Conservation (phyloP, 2,113 vertebrate genomes). For the Oncorhynchus keta region DNA sequence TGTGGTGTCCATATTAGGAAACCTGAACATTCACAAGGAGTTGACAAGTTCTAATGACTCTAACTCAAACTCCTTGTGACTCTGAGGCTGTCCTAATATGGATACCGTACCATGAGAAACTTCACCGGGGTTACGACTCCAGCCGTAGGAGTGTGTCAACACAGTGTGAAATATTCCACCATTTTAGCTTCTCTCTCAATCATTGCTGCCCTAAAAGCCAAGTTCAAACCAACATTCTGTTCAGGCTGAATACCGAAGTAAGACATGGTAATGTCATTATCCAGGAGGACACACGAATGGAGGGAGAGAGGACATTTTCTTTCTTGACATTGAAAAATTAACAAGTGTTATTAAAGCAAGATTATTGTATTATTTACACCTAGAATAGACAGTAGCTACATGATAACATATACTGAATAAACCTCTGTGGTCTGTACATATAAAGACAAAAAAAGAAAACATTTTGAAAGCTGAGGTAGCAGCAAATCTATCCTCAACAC, state of each 20-base stretch:
- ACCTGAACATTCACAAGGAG: too few species aligned
- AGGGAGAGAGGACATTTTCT: constrained; percentile 22
- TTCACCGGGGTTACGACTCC: neutral
- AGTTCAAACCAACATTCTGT: constrained; percentile 60
- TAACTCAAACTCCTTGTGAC: too few species aligned
- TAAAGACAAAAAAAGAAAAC: neutral
- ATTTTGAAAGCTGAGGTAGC: neutral
- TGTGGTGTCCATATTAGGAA: too few species aligned
- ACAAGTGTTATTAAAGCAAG: neutral
- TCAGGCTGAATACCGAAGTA: constrained; percentile 38
- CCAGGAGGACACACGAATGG: constrained; percentile 20
- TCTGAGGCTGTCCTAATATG: too few species aligned
- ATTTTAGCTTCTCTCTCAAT: constrained; percentile 44
- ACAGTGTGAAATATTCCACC: constrained; percentile 45
- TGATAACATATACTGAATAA: too few species aligned
- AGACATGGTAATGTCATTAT: constrained; percentile 67
- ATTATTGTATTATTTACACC: too few species aligned
- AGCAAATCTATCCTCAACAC: neutral
- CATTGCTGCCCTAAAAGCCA: constrained; percentile 32
- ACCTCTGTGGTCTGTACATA: constrained; percentile 14
- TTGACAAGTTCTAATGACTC: too few species aligned
- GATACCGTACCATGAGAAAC: neutral
- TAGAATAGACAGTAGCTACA: too few species aligned
- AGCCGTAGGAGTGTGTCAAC: constrained; percentile 37
- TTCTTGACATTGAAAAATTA: constrained; percentile 16